phyloP scores from a whole-genome alignment of 2,797 vertebrate genomes.

The Babyrousa celebensis region DNA sequence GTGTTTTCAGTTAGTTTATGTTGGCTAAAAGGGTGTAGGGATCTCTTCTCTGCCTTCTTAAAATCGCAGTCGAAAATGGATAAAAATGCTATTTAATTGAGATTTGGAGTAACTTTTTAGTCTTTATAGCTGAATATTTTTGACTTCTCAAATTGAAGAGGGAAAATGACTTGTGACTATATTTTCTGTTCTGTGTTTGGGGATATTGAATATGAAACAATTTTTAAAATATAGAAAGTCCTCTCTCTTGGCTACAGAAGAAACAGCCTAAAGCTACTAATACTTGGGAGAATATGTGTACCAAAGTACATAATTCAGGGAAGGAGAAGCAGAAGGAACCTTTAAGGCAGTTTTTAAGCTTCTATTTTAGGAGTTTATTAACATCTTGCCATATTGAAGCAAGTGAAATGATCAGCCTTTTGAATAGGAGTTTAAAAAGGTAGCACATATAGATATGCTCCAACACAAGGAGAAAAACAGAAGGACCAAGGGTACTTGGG shows the following conservation, averaged over 20 bases:
- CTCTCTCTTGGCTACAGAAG: neutral
- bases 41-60: neutral
- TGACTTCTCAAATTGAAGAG: neutral
- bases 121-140: neutral
- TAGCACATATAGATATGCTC: neutral
- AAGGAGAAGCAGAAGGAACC: neutral
- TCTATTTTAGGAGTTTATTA: conserved; percentile 15
- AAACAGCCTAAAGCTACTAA: conserved; percentile 1
- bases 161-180: neutral
- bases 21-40: neutral
- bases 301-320: neutral
- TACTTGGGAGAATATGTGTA: neutral
- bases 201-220: conserved; percentile 30
- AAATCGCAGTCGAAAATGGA: conserved; percentile 3
- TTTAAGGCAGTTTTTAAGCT: conserved; percentile 8
- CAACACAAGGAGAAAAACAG: neutral
- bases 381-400: neutral
- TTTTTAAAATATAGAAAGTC: conserved; percentile 33
- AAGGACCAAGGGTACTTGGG: neutral
- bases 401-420: neutral
- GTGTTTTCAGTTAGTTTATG: conserved; percentile 25
- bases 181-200: conserved; percentile 31
- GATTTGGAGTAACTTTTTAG: neutral
- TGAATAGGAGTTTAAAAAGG: neutral
- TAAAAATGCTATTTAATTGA: neutral